Percentiles rank a stretch among this genome's conserved stretches.
Evolutionary conservation across 37 sponge, comb jelly and placozoan species (phyloP).

Genomic region (Tethya wilhelma): DNA sequence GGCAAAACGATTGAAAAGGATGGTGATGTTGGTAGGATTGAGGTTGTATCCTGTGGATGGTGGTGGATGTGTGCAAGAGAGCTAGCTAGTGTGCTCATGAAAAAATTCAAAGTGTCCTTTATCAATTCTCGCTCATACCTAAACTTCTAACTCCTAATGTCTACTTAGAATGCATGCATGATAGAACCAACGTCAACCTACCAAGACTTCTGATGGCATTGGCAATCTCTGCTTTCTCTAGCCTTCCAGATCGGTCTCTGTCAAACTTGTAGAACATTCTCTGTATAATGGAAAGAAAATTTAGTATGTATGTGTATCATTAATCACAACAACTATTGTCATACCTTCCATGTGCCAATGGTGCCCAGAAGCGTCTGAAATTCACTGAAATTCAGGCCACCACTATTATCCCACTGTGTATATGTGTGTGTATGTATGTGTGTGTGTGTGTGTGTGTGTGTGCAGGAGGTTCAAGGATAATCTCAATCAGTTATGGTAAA

Average conservation of each 20-base stretch:
- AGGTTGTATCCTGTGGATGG: conserved; percentile 60
- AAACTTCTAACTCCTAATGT: no score
- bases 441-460: no score
- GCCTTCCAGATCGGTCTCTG: conserved; percentile 66
- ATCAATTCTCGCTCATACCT: no score
- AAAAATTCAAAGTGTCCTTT: no score
- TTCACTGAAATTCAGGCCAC: conserved; percentile 63
- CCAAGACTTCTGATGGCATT: conserved; percentile 37
- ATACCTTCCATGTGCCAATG: conserved; percentile 80
- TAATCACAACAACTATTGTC: background rate
- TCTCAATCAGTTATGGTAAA: no score
- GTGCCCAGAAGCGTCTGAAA: conserved; percentile 64
- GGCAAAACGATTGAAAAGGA: conserved; percentile 76
- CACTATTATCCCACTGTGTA: conserved; percentile 68
- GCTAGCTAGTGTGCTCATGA: no score
- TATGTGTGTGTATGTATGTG: no score
- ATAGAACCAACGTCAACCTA: no score
- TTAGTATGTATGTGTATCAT: no score
- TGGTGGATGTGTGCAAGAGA: no score
- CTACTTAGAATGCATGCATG: no score
- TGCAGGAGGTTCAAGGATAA: no score
- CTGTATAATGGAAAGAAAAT: conserved; percentile 10
- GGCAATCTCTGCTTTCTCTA: conserved; percentile 64
- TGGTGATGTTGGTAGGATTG: conserved; percentile 7
- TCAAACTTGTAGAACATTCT: conserved; percentile 74